Evolutionary conservation across 2,888 invertebrate species (phyloP).

Genomic region (Pilophorus perplexus): DNA sequence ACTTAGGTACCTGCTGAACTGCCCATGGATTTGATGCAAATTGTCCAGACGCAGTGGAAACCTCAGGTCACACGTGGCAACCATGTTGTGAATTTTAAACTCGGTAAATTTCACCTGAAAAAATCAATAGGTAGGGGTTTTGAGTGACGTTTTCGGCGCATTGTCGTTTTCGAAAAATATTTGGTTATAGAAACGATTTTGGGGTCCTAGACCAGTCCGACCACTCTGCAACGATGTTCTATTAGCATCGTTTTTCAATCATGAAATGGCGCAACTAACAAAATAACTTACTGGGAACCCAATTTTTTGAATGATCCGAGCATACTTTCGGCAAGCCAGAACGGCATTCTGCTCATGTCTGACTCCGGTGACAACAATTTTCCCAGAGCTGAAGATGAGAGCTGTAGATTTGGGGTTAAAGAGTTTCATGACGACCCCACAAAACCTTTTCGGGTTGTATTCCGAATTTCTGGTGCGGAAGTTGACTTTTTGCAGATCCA

Average conservation of each 20-base stretch:
- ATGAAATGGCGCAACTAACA: not conserved
- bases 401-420: conserved; percentile 74
- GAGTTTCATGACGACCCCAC: conserved; percentile 80
- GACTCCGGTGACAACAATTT: conserved; percentile 78
- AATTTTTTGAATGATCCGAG: conserved; percentile 76
- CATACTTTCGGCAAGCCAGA: conserved; percentile 75
- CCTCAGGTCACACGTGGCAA: conserved; percentile 70
- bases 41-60: conserved; percentile 73
- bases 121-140: too few relatives aligned
- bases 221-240: too few relatives aligned
- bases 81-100: conserved; percentile 77
- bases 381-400: conserved; percentile 74
- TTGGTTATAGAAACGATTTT: not conserved
- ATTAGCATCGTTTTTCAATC: too few relatives aligned
- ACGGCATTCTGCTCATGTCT: conserved; percentile 74
- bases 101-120: conserved; percentile 70
- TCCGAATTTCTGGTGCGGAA: conserved; percentile 77
- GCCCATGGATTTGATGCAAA: conserved; percentile 70
- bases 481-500: conserved; percentile 72
- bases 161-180: not conserved
- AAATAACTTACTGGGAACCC: conserved; percentile 65
- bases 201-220: too few relatives aligned
- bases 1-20: conserved; percentile 55
- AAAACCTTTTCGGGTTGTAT: conserved; percentile 77
- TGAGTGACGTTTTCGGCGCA: too few relatives aligned